Conservation (phyloP, 2,888 invertebrate species). For the Rhagium mordax region DNA sequence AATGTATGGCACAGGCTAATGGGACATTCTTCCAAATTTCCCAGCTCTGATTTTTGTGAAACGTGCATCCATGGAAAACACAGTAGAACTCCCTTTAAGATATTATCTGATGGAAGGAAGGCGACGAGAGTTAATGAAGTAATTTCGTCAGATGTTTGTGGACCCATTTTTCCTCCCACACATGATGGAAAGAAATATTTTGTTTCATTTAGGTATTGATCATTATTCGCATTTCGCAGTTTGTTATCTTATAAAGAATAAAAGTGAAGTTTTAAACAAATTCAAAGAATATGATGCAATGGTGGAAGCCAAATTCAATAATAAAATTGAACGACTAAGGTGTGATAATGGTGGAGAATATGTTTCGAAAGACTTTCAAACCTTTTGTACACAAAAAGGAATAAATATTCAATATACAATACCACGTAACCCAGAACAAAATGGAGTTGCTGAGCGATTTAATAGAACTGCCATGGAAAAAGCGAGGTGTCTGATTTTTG, state of each 20-base stretch:
- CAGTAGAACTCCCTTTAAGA: neutral
- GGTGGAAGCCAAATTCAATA: constrained; percentile 34
- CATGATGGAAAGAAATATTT: neutral
- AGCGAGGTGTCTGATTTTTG: constrained; percentile 47
- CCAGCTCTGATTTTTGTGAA: neutral
- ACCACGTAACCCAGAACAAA: constrained; percentile 43
- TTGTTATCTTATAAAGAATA: constrained; percentile 21
- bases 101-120: neutral
- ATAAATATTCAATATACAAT: constrained; percentile 45
- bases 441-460: constrained; percentile 43
- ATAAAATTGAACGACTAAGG: constrained; percentile 27
- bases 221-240: constrained; percentile 34
- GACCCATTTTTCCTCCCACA: neutral
- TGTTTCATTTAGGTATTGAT: neutral
- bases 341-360: constrained; percentile 47
- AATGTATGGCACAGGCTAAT: neutral
- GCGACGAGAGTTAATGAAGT: neutral
- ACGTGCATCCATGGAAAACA: neutral
- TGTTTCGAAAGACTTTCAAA: constrained; percentile 38
- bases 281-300: constrained; percentile 32
- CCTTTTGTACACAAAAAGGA: constrained; percentile 43
- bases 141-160: neutral
- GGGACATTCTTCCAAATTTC: neutral
- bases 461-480: constrained; percentile 46
- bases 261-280: constrained; percentile 31